Percentiles rank a stretch among this genome's conserved stretches.
Conservation (phyloP, 2,113 vertebrate genomes). For the Ginglymostoma cirratum region DNA sequence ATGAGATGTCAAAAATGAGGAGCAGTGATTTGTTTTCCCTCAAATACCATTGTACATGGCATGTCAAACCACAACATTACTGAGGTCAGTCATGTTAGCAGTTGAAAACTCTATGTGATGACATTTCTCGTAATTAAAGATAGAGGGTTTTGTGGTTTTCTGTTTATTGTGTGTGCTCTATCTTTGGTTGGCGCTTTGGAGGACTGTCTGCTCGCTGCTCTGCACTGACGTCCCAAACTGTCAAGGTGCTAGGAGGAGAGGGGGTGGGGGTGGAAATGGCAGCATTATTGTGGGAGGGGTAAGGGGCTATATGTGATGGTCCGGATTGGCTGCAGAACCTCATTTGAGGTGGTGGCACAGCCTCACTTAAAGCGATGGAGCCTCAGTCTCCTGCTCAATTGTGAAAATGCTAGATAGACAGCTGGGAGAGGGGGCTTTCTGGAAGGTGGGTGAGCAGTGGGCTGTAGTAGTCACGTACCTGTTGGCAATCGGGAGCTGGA, state of each 20-base stretch:
- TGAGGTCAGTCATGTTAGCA: background rate
- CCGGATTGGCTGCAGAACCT: background rate
- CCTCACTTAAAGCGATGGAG: background rate
- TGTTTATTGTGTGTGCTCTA: background rate
- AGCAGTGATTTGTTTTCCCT: constrained; percentile 1
- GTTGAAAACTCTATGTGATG: background rate
- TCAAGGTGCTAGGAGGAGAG: background rate
- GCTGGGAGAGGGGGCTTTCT: background rate
- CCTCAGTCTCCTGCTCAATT: background rate
- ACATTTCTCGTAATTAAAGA: constrained; percentile 14
- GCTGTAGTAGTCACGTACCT: background rate
- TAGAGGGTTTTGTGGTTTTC: background rate
- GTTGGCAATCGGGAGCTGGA: background rate
- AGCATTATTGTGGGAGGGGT: too few relatives aligned
- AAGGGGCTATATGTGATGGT: too few relatives aligned
- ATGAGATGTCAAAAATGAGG: too few relatives aligned
- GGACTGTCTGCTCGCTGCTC: background rate
- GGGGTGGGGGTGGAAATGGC: background rate
- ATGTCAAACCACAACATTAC: constrained; percentile 10
- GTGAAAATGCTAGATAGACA: background rate
- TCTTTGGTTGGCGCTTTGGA: background rate
- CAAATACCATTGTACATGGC: background rate
- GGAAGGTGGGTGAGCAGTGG: too few relatives aligned
- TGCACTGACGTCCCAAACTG: background rate
- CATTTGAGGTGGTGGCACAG: background rate